Base-by-base conservation (phyloP, 2,113 vertebrate genomes). In the Esox niger region DNA sequence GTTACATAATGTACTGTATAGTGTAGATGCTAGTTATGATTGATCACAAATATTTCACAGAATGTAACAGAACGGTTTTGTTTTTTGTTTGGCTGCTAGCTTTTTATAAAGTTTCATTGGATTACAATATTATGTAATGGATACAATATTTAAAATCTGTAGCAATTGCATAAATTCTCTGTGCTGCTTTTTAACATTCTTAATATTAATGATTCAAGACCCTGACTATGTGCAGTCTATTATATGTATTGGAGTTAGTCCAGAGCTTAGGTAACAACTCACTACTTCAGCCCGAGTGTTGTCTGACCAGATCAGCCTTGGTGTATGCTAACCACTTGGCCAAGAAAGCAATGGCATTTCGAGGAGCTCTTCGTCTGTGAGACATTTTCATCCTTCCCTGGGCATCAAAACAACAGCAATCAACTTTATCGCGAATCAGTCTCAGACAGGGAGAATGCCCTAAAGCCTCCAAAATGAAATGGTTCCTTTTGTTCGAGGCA, bases 361-460 rank as follows among this genome's bases (percentile, higher is more conserved):
- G 31, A 61, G 29, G 59, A 54, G 68, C 46, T 59, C 43, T 70
- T 47, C 47, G 21, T 55, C 68, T 32, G 46, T 30, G 27, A 21
- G 33, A 54, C 20, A 15, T 58, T 47, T 38, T 35, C 2, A n/a
- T 23, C 26, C 56, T 33, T 20, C 66, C 35, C 58, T 59, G 26
- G 31, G 35, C 61, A 62, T 62, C 33, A 62, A 62, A 59, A 59
- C 57, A 59, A 31, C 62, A 13, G 27, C 25, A 4, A 43, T 46
- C 33, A 62, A 26, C 46, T 64, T 52, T 20, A 49, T 64, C 63
- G 30, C 13, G 9, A 27, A 62, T 62, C 61, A 25, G 38, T 26
- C 61, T 46, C 61, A 38, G 61, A 62, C 61, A 38, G 33, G 33
- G 61, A 52, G 46, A 64, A 21, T 52, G 46, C 46, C 63, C 52